A percentile compares a stretch with the other conserved stretches of the same genome.
Evolutionary conservation across 2,888 invertebrate genomes (phyloP).

Genomic region (Caenorhabditis japonica): DNA sequence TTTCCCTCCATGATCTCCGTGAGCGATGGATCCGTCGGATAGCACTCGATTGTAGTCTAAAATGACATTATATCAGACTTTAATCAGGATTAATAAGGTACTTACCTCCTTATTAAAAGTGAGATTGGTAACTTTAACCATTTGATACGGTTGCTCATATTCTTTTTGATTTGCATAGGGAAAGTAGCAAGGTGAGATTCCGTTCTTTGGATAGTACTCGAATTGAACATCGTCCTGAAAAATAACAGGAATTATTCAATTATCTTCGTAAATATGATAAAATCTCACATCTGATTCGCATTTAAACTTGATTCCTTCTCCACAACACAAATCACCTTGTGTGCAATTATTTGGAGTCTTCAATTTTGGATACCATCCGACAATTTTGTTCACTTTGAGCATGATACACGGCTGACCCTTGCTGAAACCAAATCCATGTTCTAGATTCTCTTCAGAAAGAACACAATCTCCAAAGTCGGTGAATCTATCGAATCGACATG

Average conservation of each 20-base stretch:
- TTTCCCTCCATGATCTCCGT: conserved; percentile 4
- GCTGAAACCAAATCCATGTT: conserved; percentile 50
- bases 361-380: conserved; percentile 42
- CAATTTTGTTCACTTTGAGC: conserved; percentile 51
- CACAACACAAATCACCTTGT: conserved; percentile 24
- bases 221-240: conserved; percentile 40
- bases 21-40: conserved; percentile 6
- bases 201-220: conserved; percentile 41
- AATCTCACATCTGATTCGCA: conserved; percentile 24
- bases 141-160: conserved; percentile 52
- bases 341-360: conserved; percentile 11
- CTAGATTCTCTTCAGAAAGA: conserved; percentile 23
- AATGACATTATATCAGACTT: background rate
- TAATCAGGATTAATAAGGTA: background rate
- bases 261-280: background rate
- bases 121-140: conserved; percentile 47
- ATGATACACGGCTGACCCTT: conserved; percentile 55
- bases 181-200: conserved; percentile 47
- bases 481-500: conserved; percentile 35
- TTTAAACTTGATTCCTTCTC: conserved; percentile 36
- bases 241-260: background rate
- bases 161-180: conserved; percentile 44
- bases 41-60: conserved; percentile 39
- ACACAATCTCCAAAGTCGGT: conserved; percentile 44
- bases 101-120: conserved; percentile 26